These are phyloP conservation scores for Glareola pratincola DNA, from an alignment of 2,113 vertebrate species.

Conservation along the genomic window DNA sequence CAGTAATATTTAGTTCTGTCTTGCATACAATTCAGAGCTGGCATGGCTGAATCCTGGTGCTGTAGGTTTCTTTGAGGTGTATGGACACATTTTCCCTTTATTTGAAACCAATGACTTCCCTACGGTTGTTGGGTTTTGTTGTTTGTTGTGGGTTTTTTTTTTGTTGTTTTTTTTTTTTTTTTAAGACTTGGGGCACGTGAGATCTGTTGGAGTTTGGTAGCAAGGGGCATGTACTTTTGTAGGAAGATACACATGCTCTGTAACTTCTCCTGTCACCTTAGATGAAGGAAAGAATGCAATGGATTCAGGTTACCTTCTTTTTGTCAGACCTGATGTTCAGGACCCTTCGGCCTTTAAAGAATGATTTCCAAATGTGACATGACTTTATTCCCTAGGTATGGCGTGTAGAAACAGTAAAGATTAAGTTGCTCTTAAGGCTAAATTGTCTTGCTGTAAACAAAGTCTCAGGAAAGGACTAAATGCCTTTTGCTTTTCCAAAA, in stretches of 20 bases:
- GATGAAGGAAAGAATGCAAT: neutral
- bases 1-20: neutral
- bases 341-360: neutral
- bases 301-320: neutral
- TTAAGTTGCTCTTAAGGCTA: neutral
- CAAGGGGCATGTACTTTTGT: neutral
- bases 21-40: neutral
- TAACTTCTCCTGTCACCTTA: neutral
- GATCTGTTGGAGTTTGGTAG: neutral
- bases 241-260: neutral
- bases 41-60: neutral
- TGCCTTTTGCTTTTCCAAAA: neutral
- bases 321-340: neutral
- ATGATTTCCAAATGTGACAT: neutral
- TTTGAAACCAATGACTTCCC: neutral
- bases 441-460: neutral
- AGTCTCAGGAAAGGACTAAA: neutral
- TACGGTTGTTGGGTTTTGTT: neutral
- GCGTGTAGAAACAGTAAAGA: neutral
- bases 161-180: neutral
- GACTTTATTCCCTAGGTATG: neutral
- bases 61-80: neutral
- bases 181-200: accelerated
- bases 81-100: neutral
- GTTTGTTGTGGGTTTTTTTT: neutral